Evolutionary conservation across 64 coral and sea anemone genomes (phyloP).

Genomic region (Dendronephthya gigantea): DNA sequence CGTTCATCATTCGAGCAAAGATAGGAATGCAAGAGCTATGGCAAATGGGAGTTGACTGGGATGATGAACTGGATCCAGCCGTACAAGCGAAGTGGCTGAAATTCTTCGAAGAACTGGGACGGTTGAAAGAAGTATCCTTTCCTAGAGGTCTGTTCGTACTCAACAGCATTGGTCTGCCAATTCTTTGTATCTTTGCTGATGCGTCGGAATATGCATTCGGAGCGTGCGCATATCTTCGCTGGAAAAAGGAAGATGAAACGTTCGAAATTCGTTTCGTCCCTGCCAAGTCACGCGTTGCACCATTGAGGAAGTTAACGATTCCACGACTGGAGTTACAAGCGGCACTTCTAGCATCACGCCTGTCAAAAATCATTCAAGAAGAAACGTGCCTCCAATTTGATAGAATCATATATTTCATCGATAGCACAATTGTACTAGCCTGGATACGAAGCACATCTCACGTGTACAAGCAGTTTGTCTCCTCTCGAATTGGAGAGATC

Average conservation of each 20-base stretch:
- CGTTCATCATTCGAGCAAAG: neutral
- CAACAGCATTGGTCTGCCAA: neutral
- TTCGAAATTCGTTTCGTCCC: neutral
- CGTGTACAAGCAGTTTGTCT: conserved; percentile 4
- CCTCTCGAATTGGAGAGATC: neutral
- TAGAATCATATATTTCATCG: neutral
- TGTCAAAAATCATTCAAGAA: neutral
- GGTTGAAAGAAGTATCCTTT: neutral
- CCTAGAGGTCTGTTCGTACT: neutral
- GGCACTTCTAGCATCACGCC: neutral
- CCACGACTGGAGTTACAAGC: conserved; percentile 10
- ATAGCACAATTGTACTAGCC: neutral
- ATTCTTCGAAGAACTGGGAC: neutral
- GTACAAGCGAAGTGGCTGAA: neutral
- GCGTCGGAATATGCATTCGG: conserved; percentile 4
- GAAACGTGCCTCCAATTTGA: neutral
- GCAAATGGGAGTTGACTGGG: conserved; percentile 6
- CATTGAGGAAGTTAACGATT: neutral
- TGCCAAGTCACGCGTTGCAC: neutral
- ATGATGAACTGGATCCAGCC: neutral
- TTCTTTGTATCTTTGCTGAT: conserved; percentile 5
- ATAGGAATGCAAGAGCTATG: conserved; percentile 14
- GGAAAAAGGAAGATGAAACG: neutral
- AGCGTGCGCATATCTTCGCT: neutral
- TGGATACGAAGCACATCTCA: neutral